Conservation (phyloP, 2,113 vertebrate genomes). For the Prietella phreatophila region DNA sequence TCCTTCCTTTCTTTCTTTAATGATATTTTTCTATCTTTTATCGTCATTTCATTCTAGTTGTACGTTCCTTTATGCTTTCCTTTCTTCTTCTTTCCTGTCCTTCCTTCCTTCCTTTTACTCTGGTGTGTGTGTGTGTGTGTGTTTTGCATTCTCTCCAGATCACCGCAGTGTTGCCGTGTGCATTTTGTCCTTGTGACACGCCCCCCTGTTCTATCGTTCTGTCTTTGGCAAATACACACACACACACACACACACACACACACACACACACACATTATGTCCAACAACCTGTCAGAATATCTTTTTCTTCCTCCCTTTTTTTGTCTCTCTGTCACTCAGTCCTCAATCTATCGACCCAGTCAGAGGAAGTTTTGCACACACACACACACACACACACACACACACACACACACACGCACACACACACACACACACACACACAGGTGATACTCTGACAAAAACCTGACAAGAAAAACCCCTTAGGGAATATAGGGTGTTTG, state of each 20-base stretch:
- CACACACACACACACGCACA: conserved; percentile 14
- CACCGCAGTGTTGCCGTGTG: conserved; percentile 60
- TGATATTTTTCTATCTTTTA: not conserved
- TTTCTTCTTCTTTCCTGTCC: not conserved
- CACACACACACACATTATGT: conserved; percentile 13
- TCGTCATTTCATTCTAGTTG: not conserved
- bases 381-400: not conserved
- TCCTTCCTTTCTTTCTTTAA: not conserved
- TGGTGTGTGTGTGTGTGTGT: conserved; percentile 7
- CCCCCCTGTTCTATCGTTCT: conserved; percentile 33
- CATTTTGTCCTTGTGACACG: conserved; percentile 63
- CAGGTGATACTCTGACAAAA: not conserved
- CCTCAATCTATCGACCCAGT: conserved; percentile 42
- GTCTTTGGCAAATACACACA: not conserved
- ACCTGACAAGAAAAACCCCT: conserved; percentile 17
- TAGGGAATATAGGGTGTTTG: not conserved
- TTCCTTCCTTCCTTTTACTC: not conserved
- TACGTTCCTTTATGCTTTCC: not conserved
- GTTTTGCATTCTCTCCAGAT: conserved; percentile 62
- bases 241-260: not conserved
- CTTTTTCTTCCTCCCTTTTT: not conserved
- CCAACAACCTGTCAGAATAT: conserved; percentile 7
- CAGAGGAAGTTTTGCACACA: not conserved
- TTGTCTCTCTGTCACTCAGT: conserved; percentile 20
- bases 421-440: conserved; percentile 14